These are phyloP conservation scores for Acanthaster planci DNA, from an alignment of 35 echinoderm and acorn worm species.

Conservation along the genomic window DNA sequence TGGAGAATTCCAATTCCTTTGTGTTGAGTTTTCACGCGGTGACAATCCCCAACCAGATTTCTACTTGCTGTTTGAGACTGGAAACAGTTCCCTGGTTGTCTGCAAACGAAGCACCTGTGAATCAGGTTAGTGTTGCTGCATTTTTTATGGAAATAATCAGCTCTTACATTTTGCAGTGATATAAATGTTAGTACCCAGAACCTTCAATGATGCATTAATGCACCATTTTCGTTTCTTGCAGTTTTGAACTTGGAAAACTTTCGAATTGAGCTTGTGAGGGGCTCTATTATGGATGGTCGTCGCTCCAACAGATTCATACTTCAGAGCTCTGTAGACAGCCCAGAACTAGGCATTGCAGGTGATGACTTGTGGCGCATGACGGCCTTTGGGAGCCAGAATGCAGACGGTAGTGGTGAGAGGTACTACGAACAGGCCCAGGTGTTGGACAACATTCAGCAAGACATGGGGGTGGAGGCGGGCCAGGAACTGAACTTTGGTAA, in stretches of 20 bases:
- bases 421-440: constrained; percentile 59
- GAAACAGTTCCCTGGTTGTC: neutral
- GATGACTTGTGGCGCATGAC: constrained; percentile 69
- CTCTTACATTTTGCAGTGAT: neutral
- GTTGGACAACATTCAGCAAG: constrained; percentile 40
- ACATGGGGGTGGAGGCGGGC: constrained; percentile 2
- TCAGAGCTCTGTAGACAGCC: constrained; percentile 38
- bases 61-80: constrained; percentile 21
- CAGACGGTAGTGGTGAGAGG: constrained; percentile 56
- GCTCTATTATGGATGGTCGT: constrained; percentile 42
- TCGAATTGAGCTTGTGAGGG: constrained; percentile 14
- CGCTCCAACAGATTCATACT: constrained; percentile 57
- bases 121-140: constrained; percentile 9
- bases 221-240: neutral
- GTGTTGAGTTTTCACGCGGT: constrained; percentile 72
- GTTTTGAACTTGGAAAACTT: constrained; percentile 14
- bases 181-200: neutral
- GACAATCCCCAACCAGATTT: constrained; percentile 50
- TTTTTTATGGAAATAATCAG: too few species aligned
- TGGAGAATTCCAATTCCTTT: constrained; percentile 58
- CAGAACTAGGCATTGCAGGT: constrained; percentile 32
- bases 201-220: neutral
- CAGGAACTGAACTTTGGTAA: constrained; percentile 31
- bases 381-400: constrained; percentile 70
- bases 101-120: constrained; percentile 6